Conservation (phyloP, 2,797 vertebrate species). For the Chaetodon trifasciatus region DNA sequence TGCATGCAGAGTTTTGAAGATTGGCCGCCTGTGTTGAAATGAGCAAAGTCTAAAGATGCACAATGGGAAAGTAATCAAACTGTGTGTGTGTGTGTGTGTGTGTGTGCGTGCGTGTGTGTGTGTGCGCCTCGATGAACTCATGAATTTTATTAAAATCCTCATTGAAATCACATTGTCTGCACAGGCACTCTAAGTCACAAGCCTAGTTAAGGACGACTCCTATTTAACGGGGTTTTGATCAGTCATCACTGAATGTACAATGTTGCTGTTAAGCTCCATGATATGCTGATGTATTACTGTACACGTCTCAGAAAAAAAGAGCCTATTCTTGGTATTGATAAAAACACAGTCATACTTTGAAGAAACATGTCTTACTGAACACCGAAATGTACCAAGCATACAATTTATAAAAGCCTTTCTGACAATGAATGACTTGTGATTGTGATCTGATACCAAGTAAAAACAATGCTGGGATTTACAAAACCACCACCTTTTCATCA, state of each 20-base stretch:
- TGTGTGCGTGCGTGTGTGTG: slow-evolving; percentile 32
- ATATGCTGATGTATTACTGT: slow-evolving; percentile 48
- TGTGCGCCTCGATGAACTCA: slow-evolving; percentile 10
- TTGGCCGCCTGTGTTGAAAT: slow-evolving; percentile 40
- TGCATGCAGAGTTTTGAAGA: slow-evolving; percentile 66
- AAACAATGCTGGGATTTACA: slow-evolving; percentile 41
- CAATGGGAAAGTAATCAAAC: slow-evolving; percentile 58
- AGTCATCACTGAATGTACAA: slow-evolving; percentile 74
- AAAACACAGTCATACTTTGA: slow-evolving; percentile 44
- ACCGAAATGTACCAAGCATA: slow-evolving; percentile 11
- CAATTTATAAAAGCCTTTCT: slow-evolving; percentile 36
- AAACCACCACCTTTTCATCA: slow-evolving; percentile 40
- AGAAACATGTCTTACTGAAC: slow-evolving; percentile 24
- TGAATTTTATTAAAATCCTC: slow-evolving; percentile 51
- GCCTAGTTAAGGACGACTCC: slow-evolving; percentile 46
- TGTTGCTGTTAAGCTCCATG: slow-evolving; percentile 48
- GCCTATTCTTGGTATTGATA: slow-evolving; percentile 61
- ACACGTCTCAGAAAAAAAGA: slow-evolving; percentile 53
- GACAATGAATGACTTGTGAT: slow-evolving; percentile 45
- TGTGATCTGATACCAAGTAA: slow-evolving; percentile 38
- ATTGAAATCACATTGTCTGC: slow-evolving; percentile 67
- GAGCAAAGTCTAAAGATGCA: slow-evolving; percentile 62
- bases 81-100: slow-evolving; percentile 21
- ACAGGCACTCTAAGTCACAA: slow-evolving; percentile 61
- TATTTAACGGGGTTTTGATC: slow-evolving; percentile 47